Conservation (phyloP, 2,113 vertebrate genomes). For the Thinocorus orbignyianus region DNA sequence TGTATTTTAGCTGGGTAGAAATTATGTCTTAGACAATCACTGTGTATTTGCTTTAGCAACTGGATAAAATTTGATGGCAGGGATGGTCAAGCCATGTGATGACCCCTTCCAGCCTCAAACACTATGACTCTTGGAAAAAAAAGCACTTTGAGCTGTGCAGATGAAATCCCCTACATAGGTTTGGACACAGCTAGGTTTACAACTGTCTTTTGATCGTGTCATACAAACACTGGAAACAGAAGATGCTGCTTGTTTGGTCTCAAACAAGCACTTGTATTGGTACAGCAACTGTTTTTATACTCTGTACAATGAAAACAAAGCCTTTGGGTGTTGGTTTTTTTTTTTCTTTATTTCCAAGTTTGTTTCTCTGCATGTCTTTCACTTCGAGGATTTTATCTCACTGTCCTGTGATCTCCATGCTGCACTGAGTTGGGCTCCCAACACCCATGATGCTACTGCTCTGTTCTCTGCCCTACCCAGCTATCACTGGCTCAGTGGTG, state of each 20-base stretch:
- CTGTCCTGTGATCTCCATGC: background rate
- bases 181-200: background rate
- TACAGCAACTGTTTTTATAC: background rate
- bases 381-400: background rate
- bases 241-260: background rate
- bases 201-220: background rate
- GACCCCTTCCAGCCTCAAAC: background rate
- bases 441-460: background rate
- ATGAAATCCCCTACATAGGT: background rate
- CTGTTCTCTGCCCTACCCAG: background rate
- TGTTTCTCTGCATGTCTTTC: background rate
- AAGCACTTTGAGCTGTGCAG: background rate
- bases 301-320: background rate
- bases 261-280: background rate
- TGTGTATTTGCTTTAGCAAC: background rate
- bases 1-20: background rate
- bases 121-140: background rate
- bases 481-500: accelerated
- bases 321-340: too few species aligned
- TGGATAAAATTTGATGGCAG: background rate
- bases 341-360: background rate
- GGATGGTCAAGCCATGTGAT: background rate
- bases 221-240: background rate
- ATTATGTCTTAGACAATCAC: background rate
- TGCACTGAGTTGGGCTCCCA: background rate